phyloP scores from a whole-genome alignment of 2,797 vertebrate species.

The Epinephelus malabaricus region DNA sequence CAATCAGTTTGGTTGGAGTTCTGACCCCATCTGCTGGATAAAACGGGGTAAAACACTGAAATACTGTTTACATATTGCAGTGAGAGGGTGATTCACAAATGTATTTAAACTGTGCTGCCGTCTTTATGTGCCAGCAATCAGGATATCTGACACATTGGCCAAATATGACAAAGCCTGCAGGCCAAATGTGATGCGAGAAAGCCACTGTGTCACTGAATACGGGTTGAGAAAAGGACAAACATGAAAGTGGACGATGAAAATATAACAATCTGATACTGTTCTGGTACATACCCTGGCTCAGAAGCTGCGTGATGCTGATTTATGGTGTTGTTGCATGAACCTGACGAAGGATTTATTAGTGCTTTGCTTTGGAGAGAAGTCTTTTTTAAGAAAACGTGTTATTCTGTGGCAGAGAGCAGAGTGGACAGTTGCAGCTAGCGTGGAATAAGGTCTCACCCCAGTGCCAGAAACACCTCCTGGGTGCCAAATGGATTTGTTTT shows the following conservation, averaged over 20 bases:
- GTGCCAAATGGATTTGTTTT: constrained; percentile 51
- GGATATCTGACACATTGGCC: background rate
- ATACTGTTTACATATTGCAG: background rate
- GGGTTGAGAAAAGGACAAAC: background rate
- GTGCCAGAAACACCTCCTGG: constrained; percentile 65
- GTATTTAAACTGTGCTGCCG: too few relatives aligned
- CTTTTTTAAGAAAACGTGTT: constrained; percentile 34
- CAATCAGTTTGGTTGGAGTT: constrained; percentile 34
- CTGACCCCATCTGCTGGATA: constrained; percentile 69
- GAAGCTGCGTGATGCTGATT: constrained; percentile 23
- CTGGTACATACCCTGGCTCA: background rate
- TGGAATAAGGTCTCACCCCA: constrained; percentile 40
- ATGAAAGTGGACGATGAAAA: constrained; percentile 5
- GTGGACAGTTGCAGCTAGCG: constrained; percentile 28
- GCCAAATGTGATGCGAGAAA: background rate
- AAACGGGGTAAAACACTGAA: background rate
- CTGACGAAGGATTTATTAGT: constrained; percentile 34
- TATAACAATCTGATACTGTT: background rate
- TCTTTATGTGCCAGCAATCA: background rate
- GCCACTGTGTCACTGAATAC: background rate
- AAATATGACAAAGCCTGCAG: background rate
- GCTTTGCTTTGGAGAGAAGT: constrained; percentile 17
- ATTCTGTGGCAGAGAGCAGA: constrained; percentile 27
- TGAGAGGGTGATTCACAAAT: background rate
- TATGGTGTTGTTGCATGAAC: constrained; percentile 16